Evolutionary conservation across 2,797 vertebrate species (phyloP), one percentile per base, ranked within the genome.

Genomic region (Enteromius argenteus): DNA sequence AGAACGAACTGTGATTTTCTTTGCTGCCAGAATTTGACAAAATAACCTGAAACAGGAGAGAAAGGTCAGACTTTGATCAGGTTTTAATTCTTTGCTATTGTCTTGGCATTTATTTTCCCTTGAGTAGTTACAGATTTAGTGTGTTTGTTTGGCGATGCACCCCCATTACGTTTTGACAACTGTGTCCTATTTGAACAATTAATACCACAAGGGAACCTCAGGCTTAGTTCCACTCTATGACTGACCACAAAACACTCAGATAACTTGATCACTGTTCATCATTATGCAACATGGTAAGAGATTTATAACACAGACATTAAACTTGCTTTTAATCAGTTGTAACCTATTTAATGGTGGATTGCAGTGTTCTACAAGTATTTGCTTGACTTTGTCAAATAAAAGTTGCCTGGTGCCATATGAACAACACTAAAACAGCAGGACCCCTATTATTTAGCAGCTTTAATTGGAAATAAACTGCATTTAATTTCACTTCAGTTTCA

Each of bases 351-450:
- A 8, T n/a, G 1, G 15, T 69, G 35, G 5, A 30, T 13, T 19
- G 14, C 21, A 39, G 13, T 35, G 19, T 44, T 81, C 5, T 19
- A 53, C 15, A 68, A 32, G 44, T 67, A 49, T n/a, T 62, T 81
- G 23, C 62, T 66, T 69, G 23, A 9, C 4, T 77, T 10, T 58
- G 30, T 60, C 53, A 32, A 46, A 35, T 68, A 44, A 58, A 75
- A 80, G 37, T 44, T 64, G 35, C 32, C 39, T 86, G 51, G 23
- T 82, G 30, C 78, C 37, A 58, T 78, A 77, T 56, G 67, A 83
- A 46, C 46, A 77, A 46, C 46, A 74, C 39, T 74, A 78, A 81
- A 86, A 53, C 83, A 80, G 77, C 77, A 75, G 32, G 85, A 7
- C n/a, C 5, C 9, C 75, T 85, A 35, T 83, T 79, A 76, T 75